phyloP scores from a whole-genome alignment of 2,797 vertebrate species.

The Discoglossus pictus region DNA sequence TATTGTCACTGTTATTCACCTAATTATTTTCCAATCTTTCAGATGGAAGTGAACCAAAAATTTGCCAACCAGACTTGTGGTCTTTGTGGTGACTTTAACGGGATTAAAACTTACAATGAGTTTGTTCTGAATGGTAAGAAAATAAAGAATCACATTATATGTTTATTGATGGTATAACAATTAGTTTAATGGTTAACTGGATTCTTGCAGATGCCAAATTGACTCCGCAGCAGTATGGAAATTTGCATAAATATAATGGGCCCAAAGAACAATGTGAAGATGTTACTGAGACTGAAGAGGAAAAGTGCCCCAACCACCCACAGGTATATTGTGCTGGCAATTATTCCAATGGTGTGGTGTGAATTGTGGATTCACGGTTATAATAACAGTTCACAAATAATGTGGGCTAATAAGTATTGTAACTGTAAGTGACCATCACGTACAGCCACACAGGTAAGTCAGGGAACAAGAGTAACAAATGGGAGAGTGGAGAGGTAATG shows the following conservation, averaged over 20 bases:
- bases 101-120: slow-evolving; percentile 69
- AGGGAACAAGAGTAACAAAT: too few relatives aligned
- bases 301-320: too few relatives aligned
- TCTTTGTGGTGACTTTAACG: slow-evolving; percentile 86
- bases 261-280: slow-evolving; percentile 81
- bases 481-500: too few relatives aligned
- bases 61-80: slow-evolving; percentile 80
- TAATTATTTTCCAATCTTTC: slow-evolving; percentile 5
- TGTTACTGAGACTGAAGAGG: slow-evolving; percentile 14
- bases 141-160: too few relatives aligned
- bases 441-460: too few relatives aligned
- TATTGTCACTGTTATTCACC: not conserved
- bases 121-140: slow-evolving; percentile 75
- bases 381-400: too few relatives aligned
- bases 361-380: too few relatives aligned
- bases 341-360: too few relatives aligned
- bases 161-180: too few relatives aligned
- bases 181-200: not conserved
- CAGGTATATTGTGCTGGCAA: too few relatives aligned
- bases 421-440: too few relatives aligned
- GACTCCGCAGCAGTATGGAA: slow-evolving; percentile 68
- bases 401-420: too few relatives aligned
- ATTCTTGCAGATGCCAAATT: slow-evolving; percentile 66
- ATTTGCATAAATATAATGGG: slow-evolving; percentile 81
- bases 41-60: slow-evolving; percentile 82